phyloP scores from a whole-genome alignment of 2,113 vertebrate species.

The Chunga burmeisteri region DNA sequence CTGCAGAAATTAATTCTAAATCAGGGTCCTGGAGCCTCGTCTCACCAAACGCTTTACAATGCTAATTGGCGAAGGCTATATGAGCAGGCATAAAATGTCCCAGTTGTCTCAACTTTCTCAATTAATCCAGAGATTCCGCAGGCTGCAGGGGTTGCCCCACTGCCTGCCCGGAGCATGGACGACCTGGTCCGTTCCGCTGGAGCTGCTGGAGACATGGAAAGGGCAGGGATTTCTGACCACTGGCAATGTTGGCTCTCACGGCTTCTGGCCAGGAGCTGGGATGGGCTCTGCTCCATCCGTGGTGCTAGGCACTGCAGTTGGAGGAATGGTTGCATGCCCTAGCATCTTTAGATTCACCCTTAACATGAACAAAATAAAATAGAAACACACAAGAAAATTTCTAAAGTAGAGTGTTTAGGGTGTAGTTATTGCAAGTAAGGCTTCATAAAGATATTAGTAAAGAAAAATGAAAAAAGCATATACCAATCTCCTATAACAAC shows the following conservation, averaged over 20 bases:
- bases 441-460: neutral
- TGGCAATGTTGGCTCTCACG: rapidly evolving
- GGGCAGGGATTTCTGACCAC: neutral
- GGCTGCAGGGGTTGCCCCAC: neutral
- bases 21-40: slow-evolving; percentile 13
- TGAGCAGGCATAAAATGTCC: neutral
- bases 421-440: neutral
- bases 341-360: neutral
- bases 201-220: rapidly evolving
- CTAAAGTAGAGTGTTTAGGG: too few species aligned
- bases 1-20: slow-evolving; percentile 58
- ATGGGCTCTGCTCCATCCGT: neutral
- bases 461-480: neutral
- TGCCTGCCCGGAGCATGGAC: neutral
- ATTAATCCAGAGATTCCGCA: neutral
- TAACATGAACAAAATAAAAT: neutral
- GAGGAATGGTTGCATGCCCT: neutral
- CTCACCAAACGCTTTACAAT: slow-evolving; percentile 18
- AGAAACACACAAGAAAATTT: neutral
- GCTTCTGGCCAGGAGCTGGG: neutral
- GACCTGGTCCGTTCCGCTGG: neutral
- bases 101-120: neutral
- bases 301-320: neutral
- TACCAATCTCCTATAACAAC: neutral
- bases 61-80: neutral